These are phyloP conservation scores for Oncorhynchus kisutch DNA, from an alignment of 2,113 vertebrate species.

Conservation along the genomic window DNA sequence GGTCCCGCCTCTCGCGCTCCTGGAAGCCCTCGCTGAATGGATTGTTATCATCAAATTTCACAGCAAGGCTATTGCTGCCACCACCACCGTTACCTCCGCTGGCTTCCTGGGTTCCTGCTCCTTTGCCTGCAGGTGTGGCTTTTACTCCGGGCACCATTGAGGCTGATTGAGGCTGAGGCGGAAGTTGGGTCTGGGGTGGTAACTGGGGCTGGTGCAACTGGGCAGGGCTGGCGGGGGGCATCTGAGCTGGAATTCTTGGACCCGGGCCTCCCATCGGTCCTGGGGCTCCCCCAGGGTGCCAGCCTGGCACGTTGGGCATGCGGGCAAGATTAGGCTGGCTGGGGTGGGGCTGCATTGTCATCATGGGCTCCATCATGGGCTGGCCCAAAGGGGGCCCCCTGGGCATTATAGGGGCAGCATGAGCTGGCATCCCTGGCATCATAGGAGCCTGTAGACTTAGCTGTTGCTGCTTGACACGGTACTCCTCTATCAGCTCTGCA, in stretches of 20 bases:
- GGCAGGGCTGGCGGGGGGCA: slow-evolving; percentile 61
- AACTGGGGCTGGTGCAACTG: slow-evolving; percentile 60
- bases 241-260: slow-evolving; percentile 47
- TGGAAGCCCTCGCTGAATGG: slow-evolving; percentile 97
- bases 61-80: slow-evolving; percentile 52
- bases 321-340: slow-evolving; percentile 58
- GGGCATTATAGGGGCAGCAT: slow-evolving; percentile 51
- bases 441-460: slow-evolving; percentile 56
- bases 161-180: not conserved
- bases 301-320: slow-evolving; percentile 71
- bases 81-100: slow-evolving; percentile 19
- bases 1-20: slow-evolving; percentile 89
- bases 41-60: slow-evolving; percentile 97
- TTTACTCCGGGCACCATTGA: slow-evolving; percentile 54
- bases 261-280: slow-evolving; percentile 36
- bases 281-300: slow-evolving; percentile 69
- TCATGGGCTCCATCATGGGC: slow-evolving; percentile 43
- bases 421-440: slow-evolving; percentile 57
- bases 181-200: too few species aligned
- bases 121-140: slow-evolving; percentile 50
- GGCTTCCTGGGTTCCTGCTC: slow-evolving; percentile 41
- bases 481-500: slow-evolving; percentile 92
- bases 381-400: too few species aligned
- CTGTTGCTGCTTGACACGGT: slow-evolving; percentile 86
- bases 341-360: slow-evolving; percentile 67